phyloP scores from a whole-genome alignment of 2,113 vertebrate genomes.

The Excalfactoria chinensis region DNA sequence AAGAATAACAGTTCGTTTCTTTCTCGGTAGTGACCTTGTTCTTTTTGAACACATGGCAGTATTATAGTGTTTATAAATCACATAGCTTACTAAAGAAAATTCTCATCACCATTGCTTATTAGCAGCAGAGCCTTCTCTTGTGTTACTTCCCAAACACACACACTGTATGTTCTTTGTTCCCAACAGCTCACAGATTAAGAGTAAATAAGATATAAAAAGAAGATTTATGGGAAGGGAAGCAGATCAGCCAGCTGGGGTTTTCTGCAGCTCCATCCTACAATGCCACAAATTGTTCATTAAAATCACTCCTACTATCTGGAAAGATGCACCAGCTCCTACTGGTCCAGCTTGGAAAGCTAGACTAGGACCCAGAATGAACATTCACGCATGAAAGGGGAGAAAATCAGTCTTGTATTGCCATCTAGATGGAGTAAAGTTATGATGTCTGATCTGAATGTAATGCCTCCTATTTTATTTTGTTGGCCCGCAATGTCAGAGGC shows the following conservation, averaged over 20 bases:
- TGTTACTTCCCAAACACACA: not conserved
- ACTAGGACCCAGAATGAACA: not conserved
- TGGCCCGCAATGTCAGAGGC: no score
- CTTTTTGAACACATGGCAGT: conserved; percentile 44
- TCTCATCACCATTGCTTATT: not conserved
- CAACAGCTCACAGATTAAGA: not conserved
- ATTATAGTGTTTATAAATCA: conserved; percentile 35
- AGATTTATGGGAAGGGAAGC: not conserved
- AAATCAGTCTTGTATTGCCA: not conserved
- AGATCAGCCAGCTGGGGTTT: fast-evolving
- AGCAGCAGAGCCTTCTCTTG: not conserved
- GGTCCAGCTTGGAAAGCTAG: not conserved
- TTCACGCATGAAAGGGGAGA: not conserved
- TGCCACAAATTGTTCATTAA: fast-evolving
- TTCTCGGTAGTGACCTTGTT: conserved; percentile 49
- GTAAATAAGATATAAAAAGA: not conserved
- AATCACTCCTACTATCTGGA: not conserved
- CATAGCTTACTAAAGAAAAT: not conserved
- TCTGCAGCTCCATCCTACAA: fast-evolving
- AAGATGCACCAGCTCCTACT: not conserved
- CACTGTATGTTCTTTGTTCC: not conserved
- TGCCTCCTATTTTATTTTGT: no score
- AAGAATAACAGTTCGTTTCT: conserved; percentile 70
- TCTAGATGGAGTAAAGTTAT: not conserved
- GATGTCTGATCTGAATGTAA: no score